Evolutionary conservation across 2,797 vertebrate species (phyloP), one percentile per base, ranked within the genome.

Genomic region (Sciaenops ocellatus): DNA sequence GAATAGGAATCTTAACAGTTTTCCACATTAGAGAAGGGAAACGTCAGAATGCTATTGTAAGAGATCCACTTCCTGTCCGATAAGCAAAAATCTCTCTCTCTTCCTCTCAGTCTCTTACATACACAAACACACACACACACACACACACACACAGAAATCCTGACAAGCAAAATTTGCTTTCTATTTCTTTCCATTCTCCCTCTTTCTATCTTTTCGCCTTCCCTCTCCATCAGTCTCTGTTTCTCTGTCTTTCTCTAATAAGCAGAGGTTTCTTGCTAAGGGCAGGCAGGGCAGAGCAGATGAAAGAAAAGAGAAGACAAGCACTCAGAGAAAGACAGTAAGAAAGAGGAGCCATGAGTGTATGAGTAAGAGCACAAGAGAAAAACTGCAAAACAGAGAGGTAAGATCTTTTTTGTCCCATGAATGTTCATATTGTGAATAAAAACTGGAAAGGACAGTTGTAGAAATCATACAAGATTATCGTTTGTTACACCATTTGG

Each of bases 1-100:
- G 94, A 94, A 94, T 89, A 91, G 89, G 89, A 94, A 96, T 96
- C 95, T 94, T 94, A 92, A 93, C 93, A 92, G 90, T 93, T 92
- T 94, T 91, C 88, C 90, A 95, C 90, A 93, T 93, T 92, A 90
- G 88, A 91, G 92, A 89, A 85, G 75, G 76, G 82, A 92, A 91
- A 93, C 85, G 90, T 92, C 90, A 93, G 90, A 93, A 88, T 87
- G 89, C 85, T 93, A 91, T 93, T 95, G 94, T 95, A 94, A 93
- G 91, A 92, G 94, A 95, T 94, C 94, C 86, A 93, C 93, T 95
- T 94, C 93, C 89, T 89, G 93, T 94, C 90, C 76, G 92, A 95
- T 94, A 95, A 96, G 94, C 95, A 95, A 92, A 95, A 95, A 93
- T 93, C 85, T 85, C 86, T 85, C 82, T 83, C 79, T 87, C 87